Base-by-base conservation (phyloP, 2,113 vertebrate genomes). In the Motacilla tschutschensis region DNA sequence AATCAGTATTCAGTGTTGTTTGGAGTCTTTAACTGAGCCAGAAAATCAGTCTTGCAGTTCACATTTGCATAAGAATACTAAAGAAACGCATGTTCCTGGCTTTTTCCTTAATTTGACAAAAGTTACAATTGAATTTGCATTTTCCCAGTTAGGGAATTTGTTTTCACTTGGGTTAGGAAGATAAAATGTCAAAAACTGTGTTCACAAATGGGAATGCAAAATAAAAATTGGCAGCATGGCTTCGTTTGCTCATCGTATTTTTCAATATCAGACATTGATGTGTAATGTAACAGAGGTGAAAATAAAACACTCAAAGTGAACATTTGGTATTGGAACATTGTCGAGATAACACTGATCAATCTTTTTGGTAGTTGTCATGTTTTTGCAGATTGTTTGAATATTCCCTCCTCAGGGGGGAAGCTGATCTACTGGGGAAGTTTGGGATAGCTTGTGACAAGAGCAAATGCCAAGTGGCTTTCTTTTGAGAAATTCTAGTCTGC, bases 271-370 rank as follows among this genome's bases (percentile, higher is more conserved):
- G 78, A 26, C 59, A 76, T 91, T 86, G 88, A 58, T 79, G 13
- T 88, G 71, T 76, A 84, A 73, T 76, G 43, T 50, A 91, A 70
- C 54, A 88, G 87, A 82, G 79, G 84, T 90, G 84, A 86, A 91
- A 93, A 81, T 81, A 83, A 88, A 91, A 79, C 82, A 55, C n/a
- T 75, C 22, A 28, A 12, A 88, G 51, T 31, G 87, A 94, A 91
- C 84, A 93, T 86, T 91, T 94, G 91, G 91, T 88, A 55, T 84
- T 90, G 81, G 80, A 83, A 90, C 40, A 28, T 33, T 76, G 78
- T 86, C 0, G 0, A 64, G 69, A 83, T 15, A 83, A 72, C 71
- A 85, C 70, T 85, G 71, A 93, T 81, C 81, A 79, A 72, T 86
- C 67, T 94, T 85, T 83, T 83, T 59, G 54, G 29, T 78, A 72